phyloP scores from a whole-genome alignment of 1,140 invertebrate genomes.

The Bombus vancouverensis region DNA sequence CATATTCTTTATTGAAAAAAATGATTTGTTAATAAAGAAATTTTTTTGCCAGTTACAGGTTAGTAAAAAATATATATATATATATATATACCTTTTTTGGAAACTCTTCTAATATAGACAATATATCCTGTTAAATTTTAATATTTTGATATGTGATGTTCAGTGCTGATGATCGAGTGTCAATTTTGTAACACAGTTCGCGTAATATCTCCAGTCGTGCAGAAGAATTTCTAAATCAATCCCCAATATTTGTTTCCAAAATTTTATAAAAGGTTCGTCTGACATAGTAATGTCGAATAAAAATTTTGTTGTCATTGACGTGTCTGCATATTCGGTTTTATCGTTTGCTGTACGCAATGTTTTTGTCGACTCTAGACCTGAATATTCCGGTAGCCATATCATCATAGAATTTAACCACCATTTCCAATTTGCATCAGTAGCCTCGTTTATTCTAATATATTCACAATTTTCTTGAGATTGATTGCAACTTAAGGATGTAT shows the following conservation, averaged over 20 bases:
- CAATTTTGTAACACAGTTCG: slow-evolving; percentile 69
- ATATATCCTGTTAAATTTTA: slow-evolving; percentile 35
- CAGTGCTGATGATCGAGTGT: slow-evolving; percentile 66
- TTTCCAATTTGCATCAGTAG: slow-evolving; percentile 72
- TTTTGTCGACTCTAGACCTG: slow-evolving; percentile 54
- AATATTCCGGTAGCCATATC: slow-evolving; percentile 80
- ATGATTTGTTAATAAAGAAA: slow-evolving; percentile 50
- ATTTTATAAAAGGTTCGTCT: slow-evolving; percentile 67
- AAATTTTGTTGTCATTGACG: slow-evolving; percentile 45
- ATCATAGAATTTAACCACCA: slow-evolving; percentile 82
- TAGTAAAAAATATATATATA: slow-evolving; percentile 80
- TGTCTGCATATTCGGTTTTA: slow-evolving; percentile 46
- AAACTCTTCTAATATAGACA: slow-evolving; percentile 22
- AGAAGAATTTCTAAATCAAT: slow-evolving; percentile 66
- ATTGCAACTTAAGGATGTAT: slow-evolving; percentile 37
- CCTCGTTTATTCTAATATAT: slow-evolving; percentile 15
- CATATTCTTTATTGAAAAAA: slow-evolving; percentile 61
- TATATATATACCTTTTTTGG: slow-evolving; percentile 71
- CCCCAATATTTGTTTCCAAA: slow-evolving; percentile 68
- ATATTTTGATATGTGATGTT: slow-evolving; percentile 42
- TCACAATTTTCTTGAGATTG: slow-evolving; percentile 43
- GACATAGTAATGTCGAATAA: slow-evolving; percentile 33
- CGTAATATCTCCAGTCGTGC: slow-evolving; percentile 74
- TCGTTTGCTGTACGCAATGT: slow-evolving; percentile 31
- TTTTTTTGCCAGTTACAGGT: slow-evolving; percentile 54